phyloP scores from a whole-genome alignment of 2,888 invertebrate genomes.

The Diabrotica balteata region DNA sequence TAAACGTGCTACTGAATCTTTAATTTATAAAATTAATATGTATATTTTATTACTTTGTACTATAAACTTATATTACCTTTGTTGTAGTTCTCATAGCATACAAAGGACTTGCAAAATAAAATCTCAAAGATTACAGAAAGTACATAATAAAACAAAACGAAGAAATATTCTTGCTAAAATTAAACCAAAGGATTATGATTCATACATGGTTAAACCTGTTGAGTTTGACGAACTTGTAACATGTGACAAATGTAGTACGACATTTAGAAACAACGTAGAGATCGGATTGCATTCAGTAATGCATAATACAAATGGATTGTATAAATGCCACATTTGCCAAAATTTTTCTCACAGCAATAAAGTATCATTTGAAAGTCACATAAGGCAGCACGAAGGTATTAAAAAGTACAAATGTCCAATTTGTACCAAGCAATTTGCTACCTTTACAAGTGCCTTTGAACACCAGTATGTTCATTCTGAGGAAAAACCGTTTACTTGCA shows the following conservation, averaged over 20 bases:
- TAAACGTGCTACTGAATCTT: no score
- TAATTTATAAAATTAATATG: no score
- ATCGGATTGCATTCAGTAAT: neutral
- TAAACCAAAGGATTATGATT: slow-evolving; percentile 1
- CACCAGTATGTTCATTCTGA: neutral
- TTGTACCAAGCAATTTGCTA: slow-evolving; percentile 1
- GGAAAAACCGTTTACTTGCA: neutral
- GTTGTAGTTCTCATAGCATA: neutral
- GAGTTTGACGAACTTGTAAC: slow-evolving; percentile 44
- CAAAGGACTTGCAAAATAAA: no score
- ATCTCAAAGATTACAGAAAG: no score
- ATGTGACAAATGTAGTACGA: neutral
- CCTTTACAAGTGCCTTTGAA: neutral
- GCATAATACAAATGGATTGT: neutral
- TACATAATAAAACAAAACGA: neutral
- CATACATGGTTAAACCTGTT: slow-evolving; percentile 2
- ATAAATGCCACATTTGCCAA: neutral
- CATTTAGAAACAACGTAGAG: slow-evolving; percentile 59
- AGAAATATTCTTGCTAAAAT: no score
- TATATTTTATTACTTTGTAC: no score
- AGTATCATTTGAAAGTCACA: slow-evolving; percentile 38
- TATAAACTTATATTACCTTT: no score
- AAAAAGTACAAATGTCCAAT: slow-evolving; percentile 46
- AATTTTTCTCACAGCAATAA: slow-evolving; percentile 45
- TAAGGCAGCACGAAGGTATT: slow-evolving; percentile 37